Percentiles rank a stretch among this genome's conserved stretches.
phyloP scores from a whole-genome alignment of 2,888 invertebrate species.

The Sarcophaga rosellei region DNA sequence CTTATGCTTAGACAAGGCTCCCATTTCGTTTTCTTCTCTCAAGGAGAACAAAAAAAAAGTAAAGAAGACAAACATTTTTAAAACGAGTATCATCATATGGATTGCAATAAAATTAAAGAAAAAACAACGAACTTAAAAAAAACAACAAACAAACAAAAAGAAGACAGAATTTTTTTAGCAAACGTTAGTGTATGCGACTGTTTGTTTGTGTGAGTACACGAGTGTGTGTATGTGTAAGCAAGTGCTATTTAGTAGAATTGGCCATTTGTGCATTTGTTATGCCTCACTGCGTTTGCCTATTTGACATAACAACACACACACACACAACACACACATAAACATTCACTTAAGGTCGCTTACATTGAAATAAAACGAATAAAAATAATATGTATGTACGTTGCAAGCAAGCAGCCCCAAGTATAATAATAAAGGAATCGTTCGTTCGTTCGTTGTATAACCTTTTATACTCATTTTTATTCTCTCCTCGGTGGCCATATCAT shows the following conservation, averaged over 20 bases:
- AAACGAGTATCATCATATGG: conserved; percentile 20
- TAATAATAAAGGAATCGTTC: too few species aligned
- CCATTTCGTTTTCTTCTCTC: too few species aligned
- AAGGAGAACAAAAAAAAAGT: background rate
- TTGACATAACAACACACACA: conserved; percentile 76
- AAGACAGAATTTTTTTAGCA: background rate
- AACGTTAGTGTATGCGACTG: background rate
- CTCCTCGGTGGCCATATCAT: conserved; percentile 39
- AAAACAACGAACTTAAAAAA: background rate
- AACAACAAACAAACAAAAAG: too few species aligned
- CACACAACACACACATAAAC: background rate
- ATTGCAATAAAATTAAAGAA: conserved; percentile 15
- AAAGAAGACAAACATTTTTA: conserved; percentile 14
- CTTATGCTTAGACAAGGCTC: too few species aligned
- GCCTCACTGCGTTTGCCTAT: conserved; percentile 78
- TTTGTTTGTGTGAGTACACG: too few species aligned
- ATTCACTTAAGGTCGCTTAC: background rate
- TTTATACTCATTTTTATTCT: conserved; percentile 41
- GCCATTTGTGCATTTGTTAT: conserved; percentile 79
- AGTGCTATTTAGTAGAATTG: conserved; percentile 72
- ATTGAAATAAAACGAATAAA: background rate
- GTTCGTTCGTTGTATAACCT: too few species aligned
- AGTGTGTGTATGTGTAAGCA: conserved; percentile 1
- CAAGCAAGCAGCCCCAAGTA: too few species aligned
- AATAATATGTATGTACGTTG: too few species aligned